phyloP scores from a whole-genome alignment of 2,113 vertebrate genomes.

The Cyanoderma ruficeps region DNA sequence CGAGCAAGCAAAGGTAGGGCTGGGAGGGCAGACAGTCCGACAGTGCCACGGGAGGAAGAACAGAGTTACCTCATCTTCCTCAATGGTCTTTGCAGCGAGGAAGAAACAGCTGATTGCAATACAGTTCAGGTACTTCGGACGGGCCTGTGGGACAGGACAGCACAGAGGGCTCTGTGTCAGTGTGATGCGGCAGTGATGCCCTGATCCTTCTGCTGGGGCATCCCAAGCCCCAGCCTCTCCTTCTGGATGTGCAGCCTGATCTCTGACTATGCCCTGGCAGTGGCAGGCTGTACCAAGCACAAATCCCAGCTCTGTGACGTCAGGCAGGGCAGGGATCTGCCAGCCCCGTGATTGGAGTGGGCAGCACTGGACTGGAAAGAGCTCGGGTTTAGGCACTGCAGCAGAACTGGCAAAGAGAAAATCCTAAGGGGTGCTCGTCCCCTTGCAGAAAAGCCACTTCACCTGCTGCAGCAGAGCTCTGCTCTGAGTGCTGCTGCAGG shows the following conservation, averaged over 20 bases:
- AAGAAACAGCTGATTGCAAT: slow-evolving; percentile 98
- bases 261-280: neutral
- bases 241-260: neutral
- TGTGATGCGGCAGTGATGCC: rapidly evolving
- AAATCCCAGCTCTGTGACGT: neutral
- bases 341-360: rapidly evolving
- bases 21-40: rapidly evolving
- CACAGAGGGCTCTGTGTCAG: neutral
- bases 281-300: neutral
- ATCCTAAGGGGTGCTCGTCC: rapidly evolving
- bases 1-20: neutral
- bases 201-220: neutral
- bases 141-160: slow-evolving; percentile 78
- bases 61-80: slow-evolving; percentile 91
- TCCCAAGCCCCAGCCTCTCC: neutral
- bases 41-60: rapidly evolving
- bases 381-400: neutral
- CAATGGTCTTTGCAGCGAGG: slow-evolving; percentile 92
- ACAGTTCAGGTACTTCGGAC: slow-evolving; percentile 96
- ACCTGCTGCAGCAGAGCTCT: neutral
- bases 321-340: neutral
- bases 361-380: neutral
- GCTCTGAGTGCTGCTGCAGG: neutral
- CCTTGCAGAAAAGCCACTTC: neutral
- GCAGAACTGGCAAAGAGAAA: neutral